Conservation (phyloP, 2,113 vertebrate genomes). For the Vidua chalybeata region DNA sequence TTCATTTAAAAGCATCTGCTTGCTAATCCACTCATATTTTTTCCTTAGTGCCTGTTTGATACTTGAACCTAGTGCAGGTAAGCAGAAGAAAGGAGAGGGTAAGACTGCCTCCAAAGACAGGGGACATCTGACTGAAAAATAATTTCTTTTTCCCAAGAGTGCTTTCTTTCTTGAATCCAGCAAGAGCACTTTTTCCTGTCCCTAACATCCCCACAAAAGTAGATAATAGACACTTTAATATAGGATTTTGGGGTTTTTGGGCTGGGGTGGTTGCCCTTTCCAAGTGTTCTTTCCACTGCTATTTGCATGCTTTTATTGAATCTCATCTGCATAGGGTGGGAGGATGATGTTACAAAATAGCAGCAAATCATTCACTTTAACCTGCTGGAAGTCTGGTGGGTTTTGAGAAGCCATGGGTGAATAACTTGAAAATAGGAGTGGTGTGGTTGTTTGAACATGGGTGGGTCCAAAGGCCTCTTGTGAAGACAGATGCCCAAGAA, state of each 20-base stretch:
- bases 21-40: constrained; percentile 51
- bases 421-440: neutral
- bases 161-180: neutral
- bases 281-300: neutral
- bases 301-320: neutral
- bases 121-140: neutral
- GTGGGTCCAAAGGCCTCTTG: neutral
- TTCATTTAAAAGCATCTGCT: neutral
- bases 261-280: neutral
- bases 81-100: neutral
- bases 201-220: neutral
- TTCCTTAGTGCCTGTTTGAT: constrained; percentile 12
- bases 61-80: neutral
- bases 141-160: neutral
- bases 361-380: neutral
- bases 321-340: neutral
- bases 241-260: neutral
- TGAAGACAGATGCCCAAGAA: neutral
- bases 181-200: neutral
- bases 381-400: neutral
- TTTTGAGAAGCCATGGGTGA: neutral
- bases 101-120: neutral
- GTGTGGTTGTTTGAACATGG: accelerated
- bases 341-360: neutral
- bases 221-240: neutral